Conservation (phyloP, 2,797 vertebrate species). For the Danio kyathit region DNA sequence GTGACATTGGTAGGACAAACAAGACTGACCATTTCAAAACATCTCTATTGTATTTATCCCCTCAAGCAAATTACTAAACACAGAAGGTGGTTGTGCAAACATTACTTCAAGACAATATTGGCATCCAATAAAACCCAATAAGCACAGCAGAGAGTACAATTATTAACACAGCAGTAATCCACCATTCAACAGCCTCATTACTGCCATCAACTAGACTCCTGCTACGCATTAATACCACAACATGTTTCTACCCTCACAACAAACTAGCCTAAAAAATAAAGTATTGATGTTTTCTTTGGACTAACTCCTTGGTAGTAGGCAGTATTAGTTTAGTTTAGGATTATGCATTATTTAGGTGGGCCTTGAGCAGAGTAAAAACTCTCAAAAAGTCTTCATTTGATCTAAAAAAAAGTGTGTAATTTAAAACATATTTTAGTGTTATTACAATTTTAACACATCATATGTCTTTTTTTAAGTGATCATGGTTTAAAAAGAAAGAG, state of each 20-base stretch:
- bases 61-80: neutral
- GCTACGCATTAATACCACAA: slow-evolving; percentile 39
- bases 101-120: slow-evolving; percentile 15
- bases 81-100: neutral
- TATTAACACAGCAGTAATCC: slow-evolving; percentile 54
- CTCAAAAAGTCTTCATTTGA: no score
- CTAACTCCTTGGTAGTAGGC: neutral
- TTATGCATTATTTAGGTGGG: neutral
- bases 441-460: no score
- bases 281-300: neutral
- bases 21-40: neutral
- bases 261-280: neutral
- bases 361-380: neutral
- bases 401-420: no score
- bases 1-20: neutral
- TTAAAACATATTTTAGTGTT: no score
- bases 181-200: slow-evolving; percentile 44
- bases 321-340: neutral
- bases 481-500: no score
- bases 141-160: slow-evolving; percentile 48
- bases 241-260: neutral
- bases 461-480: no score
- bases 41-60: neutral
- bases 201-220: slow-evolving; percentile 34
- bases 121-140: slow-evolving; percentile 48